These are phyloP conservation scores for Tenebrio molitor DNA, from an alignment of 1,140 invertebrate genomes.

Conservation along the genomic window DNA sequence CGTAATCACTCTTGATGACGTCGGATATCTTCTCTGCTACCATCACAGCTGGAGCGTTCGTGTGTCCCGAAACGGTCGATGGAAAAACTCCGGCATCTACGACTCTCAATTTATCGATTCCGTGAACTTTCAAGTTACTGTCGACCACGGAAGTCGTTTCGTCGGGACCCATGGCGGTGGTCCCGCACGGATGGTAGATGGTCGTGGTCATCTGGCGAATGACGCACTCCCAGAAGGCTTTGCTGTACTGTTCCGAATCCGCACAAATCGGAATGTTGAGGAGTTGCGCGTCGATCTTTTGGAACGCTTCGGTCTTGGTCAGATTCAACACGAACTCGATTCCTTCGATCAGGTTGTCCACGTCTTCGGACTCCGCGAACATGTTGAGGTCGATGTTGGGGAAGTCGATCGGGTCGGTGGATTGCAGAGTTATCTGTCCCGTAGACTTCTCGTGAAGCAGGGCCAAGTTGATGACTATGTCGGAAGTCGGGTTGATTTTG, in stretches of 20 bases:
- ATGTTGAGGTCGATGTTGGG: slow-evolving; percentile 87
- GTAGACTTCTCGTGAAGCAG: slow-evolving; percentile 78
- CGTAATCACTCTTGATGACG: slow-evolving; percentile 63
- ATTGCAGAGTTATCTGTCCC: slow-evolving; percentile 78
- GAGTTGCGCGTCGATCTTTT: slow-evolving; percentile 72
- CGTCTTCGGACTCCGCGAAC: slow-evolving; percentile 73
- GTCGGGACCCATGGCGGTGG: slow-evolving; percentile 62
- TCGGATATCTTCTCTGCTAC: slow-evolving; percentile 73
- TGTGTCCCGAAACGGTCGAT: slow-evolving; percentile 63
- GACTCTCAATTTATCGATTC: slow-evolving; percentile 57
- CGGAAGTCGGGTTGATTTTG: slow-evolving; percentile 31
- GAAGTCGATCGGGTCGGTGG: slow-evolving; percentile 78
- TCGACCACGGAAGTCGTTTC: slow-evolving; percentile 53
- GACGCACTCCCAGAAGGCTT: slow-evolving; percentile 61
- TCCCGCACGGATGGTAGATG: slow-evolving; percentile 62
- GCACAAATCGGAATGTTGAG: slow-evolving; percentile 74
- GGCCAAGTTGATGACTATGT: slow-evolving; percentile 49
- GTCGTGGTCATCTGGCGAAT: slow-evolving; percentile 58
- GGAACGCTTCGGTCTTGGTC: slow-evolving; percentile 72
- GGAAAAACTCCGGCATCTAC: slow-evolving; percentile 62
- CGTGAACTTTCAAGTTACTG: slow-evolving; percentile 54
- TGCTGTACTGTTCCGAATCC: slow-evolving; percentile 8
- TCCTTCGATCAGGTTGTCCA: slow-evolving; percentile 66
- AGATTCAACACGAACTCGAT: slow-evolving; percentile 69
- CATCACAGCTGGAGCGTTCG: slow-evolving; percentile 72